Evolutionary conservation across 92 coral and sea anemone species (phyloP).

Genomic region (Porites rus): DNA sequence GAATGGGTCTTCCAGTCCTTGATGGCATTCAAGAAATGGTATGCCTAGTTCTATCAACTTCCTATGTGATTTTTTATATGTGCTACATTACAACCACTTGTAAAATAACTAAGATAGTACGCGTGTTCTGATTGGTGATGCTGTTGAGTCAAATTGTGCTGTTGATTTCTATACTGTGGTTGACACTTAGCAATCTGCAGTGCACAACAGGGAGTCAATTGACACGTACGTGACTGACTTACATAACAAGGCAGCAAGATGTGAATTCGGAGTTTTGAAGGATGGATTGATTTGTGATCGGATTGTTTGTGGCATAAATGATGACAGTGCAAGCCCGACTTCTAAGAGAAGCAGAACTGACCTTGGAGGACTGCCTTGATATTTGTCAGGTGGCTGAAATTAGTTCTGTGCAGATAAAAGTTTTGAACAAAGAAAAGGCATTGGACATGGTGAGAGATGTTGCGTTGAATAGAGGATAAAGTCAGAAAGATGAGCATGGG

Average conservation of each 20-base stretch:
- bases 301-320: constrained; percentile 48
- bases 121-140: too few relatives aligned
- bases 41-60: neutral
- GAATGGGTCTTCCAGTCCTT: neutral
- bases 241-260: constrained; percentile 37
- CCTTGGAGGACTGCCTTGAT: constrained; percentile 37
- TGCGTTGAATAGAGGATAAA: neutral
- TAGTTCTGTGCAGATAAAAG: too few relatives aligned
- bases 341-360: constrained; percentile 56
- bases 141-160: too few relatives aligned
- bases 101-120: too few relatives aligned
- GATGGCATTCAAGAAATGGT: neutral
- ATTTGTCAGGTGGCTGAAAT: neutral
- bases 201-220: constrained; percentile 19
- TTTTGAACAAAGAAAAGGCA: neutral
- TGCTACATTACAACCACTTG: too few relatives aligned
- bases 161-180: too few relatives aligned
- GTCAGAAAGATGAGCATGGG: neutral
- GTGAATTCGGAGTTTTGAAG: constrained; percentile 43
- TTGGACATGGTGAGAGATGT: neutral
- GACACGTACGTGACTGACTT: constrained; percentile 54
- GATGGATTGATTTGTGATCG: constrained; percentile 30
- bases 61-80: too few relatives aligned
- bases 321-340: constrained; percentile 48
- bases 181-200: neutral